phyloP scores from a whole-genome alignment of 2,888 invertebrate species.

The Metellina segmentata region DNA sequence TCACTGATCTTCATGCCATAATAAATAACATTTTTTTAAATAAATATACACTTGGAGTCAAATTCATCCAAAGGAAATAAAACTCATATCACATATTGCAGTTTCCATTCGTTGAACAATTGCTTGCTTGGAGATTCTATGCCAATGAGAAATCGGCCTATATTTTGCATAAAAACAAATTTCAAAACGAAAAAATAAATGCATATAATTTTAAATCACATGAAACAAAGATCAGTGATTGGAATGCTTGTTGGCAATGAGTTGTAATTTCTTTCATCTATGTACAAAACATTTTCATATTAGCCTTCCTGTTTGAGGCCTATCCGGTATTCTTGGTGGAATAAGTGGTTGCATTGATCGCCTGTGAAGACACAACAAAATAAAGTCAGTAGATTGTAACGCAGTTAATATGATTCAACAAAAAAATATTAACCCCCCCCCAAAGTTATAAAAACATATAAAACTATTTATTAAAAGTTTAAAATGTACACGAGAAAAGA shows the following conservation, averaged over 20 bases:
- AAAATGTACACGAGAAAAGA: no score
- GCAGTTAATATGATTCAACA: not conserved
- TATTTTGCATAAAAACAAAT: constrained; percentile 6
- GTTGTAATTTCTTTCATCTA: not conserved
- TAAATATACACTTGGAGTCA: no score
- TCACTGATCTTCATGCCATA: constrained; percentile 27
- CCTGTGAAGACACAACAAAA: not conserved
- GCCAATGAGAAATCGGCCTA: not conserved
- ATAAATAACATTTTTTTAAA: not conserved
- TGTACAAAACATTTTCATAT: constrained; percentile 7
- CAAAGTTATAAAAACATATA: not conserved
- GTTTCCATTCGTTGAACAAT: no score
- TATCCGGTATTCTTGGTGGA: constrained; percentile 92
- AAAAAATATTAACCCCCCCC: not conserved
- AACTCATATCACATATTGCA: no score
- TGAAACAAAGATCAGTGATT: constrained; percentile 39
- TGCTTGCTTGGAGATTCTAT: not conserved
- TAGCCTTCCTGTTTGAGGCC: constrained; percentile 83
- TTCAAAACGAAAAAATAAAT: not conserved
- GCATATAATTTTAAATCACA: no score
- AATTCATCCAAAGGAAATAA: no score
- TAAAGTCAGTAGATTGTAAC: no score
- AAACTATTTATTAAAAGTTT: not conserved
- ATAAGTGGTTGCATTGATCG: constrained; percentile 91
- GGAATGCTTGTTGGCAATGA: constrained; percentile 42